Evolutionary conservation across 1,140 invertebrate species (phyloP).

Genomic region (Caenorhabditis briggsae): DNA sequence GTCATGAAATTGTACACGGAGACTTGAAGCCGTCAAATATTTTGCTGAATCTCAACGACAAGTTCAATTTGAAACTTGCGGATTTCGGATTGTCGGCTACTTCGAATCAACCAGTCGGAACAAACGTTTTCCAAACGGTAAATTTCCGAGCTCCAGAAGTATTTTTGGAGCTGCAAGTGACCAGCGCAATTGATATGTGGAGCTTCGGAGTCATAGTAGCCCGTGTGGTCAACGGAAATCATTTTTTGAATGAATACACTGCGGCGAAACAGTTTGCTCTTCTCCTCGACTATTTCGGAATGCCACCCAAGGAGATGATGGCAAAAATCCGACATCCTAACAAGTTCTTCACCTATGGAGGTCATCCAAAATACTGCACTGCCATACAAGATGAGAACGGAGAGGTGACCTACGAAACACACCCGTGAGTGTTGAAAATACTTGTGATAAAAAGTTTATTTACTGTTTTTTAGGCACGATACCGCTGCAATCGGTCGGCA

Average conservation of each 20-base stretch:
- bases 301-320: no score
- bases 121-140: neutral
- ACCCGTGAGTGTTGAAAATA: no score
- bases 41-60: neutral
- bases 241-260: neutral
- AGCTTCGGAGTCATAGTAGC: neutral
- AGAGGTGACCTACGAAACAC: no score
- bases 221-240: neutral
- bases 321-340: no score
- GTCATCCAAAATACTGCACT: no score
- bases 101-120: neutral
- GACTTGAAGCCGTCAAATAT: neutral
- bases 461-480: no score
- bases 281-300: neutral
- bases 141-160: neutral
- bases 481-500: no score
- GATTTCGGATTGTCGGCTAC: neutral
- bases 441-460: no score
- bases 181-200: constrained; percentile 12
- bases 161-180: neutral
- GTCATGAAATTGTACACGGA: neutral
- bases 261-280: neutral
- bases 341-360: no score
- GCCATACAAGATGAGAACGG: no score
- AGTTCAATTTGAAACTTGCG: neutral